Evolutionary conservation across 2,888 invertebrate species (phyloP).

Genomic region (Acutogordius australiensis): DNA sequence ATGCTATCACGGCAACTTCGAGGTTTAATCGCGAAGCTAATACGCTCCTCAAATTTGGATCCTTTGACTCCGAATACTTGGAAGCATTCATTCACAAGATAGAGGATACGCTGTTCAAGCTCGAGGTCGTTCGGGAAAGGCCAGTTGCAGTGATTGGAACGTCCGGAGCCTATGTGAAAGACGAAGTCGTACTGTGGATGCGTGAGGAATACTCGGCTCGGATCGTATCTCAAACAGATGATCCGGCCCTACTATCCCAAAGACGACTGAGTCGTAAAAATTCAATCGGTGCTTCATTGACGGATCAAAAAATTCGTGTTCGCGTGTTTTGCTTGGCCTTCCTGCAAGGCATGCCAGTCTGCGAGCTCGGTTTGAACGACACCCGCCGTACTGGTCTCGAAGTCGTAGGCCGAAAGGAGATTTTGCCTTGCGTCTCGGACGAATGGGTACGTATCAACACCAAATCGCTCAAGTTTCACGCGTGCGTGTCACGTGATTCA

Average conservation of each 20-base stretch:
- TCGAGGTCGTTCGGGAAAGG: constrained; percentile 35
- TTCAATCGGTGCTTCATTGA: constrained; percentile 36
- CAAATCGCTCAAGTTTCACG: constrained; percentile 37
- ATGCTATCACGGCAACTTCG: constrained; percentile 28
- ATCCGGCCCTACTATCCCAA: neutral
- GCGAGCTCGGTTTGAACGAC: constrained; percentile 88
- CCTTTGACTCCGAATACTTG: constrained; percentile 55
- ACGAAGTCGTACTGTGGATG: constrained; percentile 67
- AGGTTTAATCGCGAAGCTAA: constrained; percentile 31
- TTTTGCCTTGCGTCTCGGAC: constrained; percentile 54
- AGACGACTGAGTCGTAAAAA: neutral
- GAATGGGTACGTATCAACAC: constrained; percentile 84
- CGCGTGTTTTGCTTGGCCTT: constrained; percentile 81
- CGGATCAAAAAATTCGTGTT: constrained; percentile 66
- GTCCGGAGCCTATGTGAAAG: constrained; percentile 24
- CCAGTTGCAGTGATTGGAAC: constrained; percentile 27
- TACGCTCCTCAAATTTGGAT: constrained; percentile 76
- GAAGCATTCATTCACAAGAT: constrained; percentile 62
- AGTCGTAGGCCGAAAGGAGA: constrained; percentile 90
- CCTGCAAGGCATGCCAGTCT: constrained; percentile 74
- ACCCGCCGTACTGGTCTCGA: constrained; percentile 74
- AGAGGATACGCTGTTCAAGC: constrained; percentile 62
- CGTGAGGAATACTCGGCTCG: constrained; percentile 39
- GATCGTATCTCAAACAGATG: neutral
- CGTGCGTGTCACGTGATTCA: constrained; percentile 54